Evolutionary conservation across 2,113 vertebrate genomes (phyloP).

Genomic region (Callipepla squamata): DNA sequence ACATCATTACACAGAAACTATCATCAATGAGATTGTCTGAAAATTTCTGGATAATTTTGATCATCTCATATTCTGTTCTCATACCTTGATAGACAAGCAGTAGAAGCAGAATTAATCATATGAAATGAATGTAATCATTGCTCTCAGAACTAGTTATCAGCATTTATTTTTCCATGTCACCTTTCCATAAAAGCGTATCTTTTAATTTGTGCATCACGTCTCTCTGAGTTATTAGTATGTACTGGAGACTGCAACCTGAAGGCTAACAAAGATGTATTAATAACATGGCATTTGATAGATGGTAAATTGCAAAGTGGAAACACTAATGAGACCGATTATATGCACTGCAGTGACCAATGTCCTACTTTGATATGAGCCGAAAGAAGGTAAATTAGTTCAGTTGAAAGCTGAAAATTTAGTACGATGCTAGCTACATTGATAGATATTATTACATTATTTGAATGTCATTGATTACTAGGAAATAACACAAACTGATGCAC

Average conservation of each 20-base stretch:
- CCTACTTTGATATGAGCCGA: not conserved
- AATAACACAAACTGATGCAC: not conserved
- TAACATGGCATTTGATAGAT: not conserved
- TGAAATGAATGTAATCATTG: not conserved
- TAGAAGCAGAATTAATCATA: not conserved
- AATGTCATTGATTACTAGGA: not conserved
- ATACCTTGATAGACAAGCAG: not conserved
- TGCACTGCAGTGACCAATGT: not conserved
- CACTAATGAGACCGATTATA: not conserved
- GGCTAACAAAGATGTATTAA: not conserved
- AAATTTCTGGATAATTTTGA: constrained; percentile 26
- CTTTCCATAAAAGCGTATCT: not conserved
- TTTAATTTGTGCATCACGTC: not conserved
- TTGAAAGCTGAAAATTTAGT: not conserved
- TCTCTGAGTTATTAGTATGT: not conserved
- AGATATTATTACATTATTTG: not conserved
- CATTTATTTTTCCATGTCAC: not conserved
- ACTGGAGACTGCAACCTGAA: not conserved
- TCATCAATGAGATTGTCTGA: not conserved
- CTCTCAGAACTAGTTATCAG: not conserved
- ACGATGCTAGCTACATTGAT: not conserved
- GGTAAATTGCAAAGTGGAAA: constrained; percentile 1
- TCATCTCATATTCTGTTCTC: not conserved
- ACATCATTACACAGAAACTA: constrained; percentile 7
- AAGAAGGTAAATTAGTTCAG: not conserved